Conservation (phyloP, 1,140 invertebrate species). For the Adoxophyes honmai region DNA sequence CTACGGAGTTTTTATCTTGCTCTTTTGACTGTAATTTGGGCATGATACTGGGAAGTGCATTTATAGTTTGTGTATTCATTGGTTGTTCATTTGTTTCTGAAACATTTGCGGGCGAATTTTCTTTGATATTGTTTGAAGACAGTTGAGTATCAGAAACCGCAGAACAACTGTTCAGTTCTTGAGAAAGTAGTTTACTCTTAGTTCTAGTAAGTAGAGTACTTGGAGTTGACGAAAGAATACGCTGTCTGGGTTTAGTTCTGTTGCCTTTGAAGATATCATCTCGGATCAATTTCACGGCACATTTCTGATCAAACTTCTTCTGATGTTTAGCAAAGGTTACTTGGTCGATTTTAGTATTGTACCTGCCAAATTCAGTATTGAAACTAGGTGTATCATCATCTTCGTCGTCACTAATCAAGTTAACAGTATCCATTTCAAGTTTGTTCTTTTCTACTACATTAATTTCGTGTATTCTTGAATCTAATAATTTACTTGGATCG, state of each 20-base stretch:
- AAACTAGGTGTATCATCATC: slow-evolving; percentile 31
- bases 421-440: slow-evolving; percentile 41
- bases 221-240: background rate
- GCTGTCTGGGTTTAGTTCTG: slow-evolving; percentile 8
- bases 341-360: slow-evolving; percentile 29
- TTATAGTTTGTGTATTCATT: no score
- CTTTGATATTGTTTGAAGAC: no score
- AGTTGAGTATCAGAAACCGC: no score
- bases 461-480: slow-evolving; percentile 23
- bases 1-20: no score
- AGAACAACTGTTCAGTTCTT: no score
- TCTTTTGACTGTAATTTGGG: no score
- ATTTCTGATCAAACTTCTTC: slow-evolving; percentile 39
- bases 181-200: background rate
- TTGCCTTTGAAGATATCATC: slow-evolving; percentile 16
- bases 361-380: slow-evolving; percentile 52
- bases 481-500: slow-evolving; percentile 19
- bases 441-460: background rate
- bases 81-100: no score
- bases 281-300: slow-evolving; percentile 34
- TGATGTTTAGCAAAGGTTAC: slow-evolving; percentile 40
- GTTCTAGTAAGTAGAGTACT: background rate
- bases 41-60: no score
- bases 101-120: no score
- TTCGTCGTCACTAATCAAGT: slow-evolving; percentile 64